A percentile compares a stretch with the other conserved stretches of the same genome.
Evolutionary conservation across 2,113 vertebrate genomes (phyloP).

Genomic region (Salvelinus alpinus): DNA sequence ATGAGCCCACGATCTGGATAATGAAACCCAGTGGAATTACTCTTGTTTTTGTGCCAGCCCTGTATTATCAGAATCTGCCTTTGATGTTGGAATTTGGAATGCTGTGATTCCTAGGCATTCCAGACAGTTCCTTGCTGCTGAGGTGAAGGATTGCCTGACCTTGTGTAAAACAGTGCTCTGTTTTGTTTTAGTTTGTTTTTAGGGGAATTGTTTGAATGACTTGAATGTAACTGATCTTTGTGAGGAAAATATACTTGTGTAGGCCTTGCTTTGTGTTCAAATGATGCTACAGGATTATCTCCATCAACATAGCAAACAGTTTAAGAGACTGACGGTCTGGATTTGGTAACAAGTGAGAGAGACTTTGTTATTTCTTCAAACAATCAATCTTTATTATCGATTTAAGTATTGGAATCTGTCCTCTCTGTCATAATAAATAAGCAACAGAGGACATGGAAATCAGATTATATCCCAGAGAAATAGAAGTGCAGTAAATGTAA

Average conservation of each 20-base stretch:
- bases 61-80: constrained; percentile 20
- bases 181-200: not conserved
- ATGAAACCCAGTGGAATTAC: constrained; percentile 34
- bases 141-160: constrained; percentile 18
- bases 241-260: not conserved
- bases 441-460: no score
- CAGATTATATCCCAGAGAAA: no score
- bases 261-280: not conserved
- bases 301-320: no score
- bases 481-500: no score
- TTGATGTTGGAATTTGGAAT: constrained; percentile 36
- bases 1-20: constrained; percentile 44
- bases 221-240: no score
- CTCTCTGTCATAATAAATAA: no score
- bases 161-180: not conserved
- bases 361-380: no score
- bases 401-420: no score
- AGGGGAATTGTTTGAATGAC: not conserved
- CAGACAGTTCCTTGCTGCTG: not conserved
- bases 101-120: constrained; percentile 18
- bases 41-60: constrained; percentile 23
- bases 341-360: no score
- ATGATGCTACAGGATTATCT: not conserved
- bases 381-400: no score
- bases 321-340: no score